Evolutionary conservation across 2,113 vertebrate genomes (phyloP).

Genomic region (Beaufortia kweichowensis): DNA sequence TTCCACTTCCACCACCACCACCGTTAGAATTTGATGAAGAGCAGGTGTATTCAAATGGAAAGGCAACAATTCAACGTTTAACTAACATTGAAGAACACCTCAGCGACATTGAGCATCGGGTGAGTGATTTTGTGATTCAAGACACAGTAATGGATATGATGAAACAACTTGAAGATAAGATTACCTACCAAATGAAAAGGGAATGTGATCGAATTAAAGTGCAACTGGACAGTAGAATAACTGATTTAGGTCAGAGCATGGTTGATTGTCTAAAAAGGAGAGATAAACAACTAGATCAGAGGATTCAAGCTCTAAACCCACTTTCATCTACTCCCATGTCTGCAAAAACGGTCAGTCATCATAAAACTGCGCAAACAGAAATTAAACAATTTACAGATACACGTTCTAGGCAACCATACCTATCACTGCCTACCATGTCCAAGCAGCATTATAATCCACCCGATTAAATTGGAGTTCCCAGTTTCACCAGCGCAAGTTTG

Average conservation of each 20-base stretch:
- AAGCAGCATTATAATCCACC: neutral
- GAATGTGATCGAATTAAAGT: neutral
- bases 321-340: neutral
- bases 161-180: neutral
- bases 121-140: neutral
- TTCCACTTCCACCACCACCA: neutral
- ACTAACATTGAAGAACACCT: neutral
- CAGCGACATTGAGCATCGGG: neutral
- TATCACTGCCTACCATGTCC: neutral
- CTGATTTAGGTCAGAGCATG: conserved; percentile 1
- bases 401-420: neutral
- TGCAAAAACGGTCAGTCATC: neutral
- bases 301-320: neutral
- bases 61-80: neutral
- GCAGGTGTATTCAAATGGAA: neutral
- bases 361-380: neutral
- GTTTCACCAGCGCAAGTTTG: neutral
- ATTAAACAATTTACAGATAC: neutral
- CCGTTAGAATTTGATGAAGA: neutral
- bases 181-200: neutral
- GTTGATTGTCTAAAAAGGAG: conserved; percentile 5
- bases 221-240: neutral
- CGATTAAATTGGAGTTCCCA: neutral
- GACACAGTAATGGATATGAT: neutral
- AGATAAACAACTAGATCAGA: neutral